A percentile compares a stretch with the other conserved stretches of the same genome.
These are phyloP conservation scores for Hylomyscus alleni DNA, from an alignment of 2,797 vertebrate genomes.

Conservation along the genomic window DNA sequence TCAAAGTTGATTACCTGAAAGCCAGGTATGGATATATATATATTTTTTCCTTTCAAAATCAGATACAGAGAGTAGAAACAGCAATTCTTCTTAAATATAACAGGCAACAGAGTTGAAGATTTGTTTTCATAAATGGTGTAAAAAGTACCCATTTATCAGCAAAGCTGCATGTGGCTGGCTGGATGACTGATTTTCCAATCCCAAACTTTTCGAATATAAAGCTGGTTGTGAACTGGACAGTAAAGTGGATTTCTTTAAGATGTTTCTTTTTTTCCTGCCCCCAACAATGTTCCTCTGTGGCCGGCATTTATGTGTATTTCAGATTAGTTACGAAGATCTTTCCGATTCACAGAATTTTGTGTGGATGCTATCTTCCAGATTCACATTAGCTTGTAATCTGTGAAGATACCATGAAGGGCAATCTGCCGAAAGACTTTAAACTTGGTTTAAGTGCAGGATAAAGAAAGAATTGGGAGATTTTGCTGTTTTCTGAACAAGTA, in stretches of 20 bases:
- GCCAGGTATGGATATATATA: conserved; percentile 88
- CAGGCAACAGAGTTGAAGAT: conserved; percentile 90
- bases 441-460: conserved; percentile 81
- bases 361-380: conserved; percentile 89
- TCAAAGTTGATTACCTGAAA: conserved; percentile 90
- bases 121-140: conserved; percentile 89
- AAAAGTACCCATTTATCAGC: conserved; percentile 89
- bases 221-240: conserved; percentile 89
- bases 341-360: conserved; percentile 88
- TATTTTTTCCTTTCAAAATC: conserved; percentile 89
- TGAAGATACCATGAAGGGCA: conserved; percentile 77
- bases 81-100: conserved; percentile 89
- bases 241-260: conserved; percentile 88
- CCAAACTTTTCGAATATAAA: conserved; percentile 90
- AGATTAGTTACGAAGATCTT: conserved; percentile 89
- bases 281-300: conserved; percentile 87
- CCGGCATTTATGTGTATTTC: conserved; percentile 88
- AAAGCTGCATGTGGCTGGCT: conserved; percentile 90
- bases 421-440: conserved; percentile 69
- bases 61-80: conserved; percentile 92
- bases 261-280: conserved; percentile 85
- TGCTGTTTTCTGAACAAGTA: conserved; percentile 89
- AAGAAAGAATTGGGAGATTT: conserved; percentile 93
- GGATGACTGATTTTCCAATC: conserved; percentile 86
- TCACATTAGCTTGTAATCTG: conserved; percentile 86